Percentiles rank a stretch among this genome's conserved stretches.
Evolutionary conservation across 2,888 invertebrate species (phyloP).

Genomic region (Tenthredo notha): DNA sequence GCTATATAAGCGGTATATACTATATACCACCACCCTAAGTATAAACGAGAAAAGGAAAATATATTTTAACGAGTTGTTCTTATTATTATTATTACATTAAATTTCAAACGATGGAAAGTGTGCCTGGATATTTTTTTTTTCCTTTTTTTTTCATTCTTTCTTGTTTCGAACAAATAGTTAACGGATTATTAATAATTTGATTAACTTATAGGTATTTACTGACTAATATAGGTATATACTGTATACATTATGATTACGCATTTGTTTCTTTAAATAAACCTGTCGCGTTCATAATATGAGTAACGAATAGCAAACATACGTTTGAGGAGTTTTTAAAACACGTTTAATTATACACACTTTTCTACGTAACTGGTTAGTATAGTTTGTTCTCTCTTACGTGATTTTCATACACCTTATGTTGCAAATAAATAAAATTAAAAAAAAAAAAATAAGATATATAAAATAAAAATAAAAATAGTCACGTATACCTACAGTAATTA

Average conservation of each 20-base stretch:
- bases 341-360: neutral
- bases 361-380: neutral
- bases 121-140: too few species aligned
- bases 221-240: neutral
- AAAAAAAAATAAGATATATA: neutral
- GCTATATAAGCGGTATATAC: neutral
- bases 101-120: neutral
- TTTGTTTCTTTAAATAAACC: neutral
- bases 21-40: neutral
- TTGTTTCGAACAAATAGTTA: slow-evolving; percentile 1
- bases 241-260: neutral
- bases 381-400: neutral
- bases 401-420: neutral
- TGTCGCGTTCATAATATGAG: neutral
- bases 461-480: neutral
- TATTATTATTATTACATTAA: neutral
- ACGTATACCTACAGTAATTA: neutral
- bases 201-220: slow-evolving; percentile 5
- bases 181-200: slow-evolving; percentile 25
- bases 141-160: neutral
- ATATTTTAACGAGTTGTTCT: neutral
- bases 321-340: neutral
- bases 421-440: neutral
- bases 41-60: neutral
- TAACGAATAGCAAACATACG: neutral